Conservation (phyloP, 2,113 vertebrate species). For the Pachypanchax playfairii region DNA sequence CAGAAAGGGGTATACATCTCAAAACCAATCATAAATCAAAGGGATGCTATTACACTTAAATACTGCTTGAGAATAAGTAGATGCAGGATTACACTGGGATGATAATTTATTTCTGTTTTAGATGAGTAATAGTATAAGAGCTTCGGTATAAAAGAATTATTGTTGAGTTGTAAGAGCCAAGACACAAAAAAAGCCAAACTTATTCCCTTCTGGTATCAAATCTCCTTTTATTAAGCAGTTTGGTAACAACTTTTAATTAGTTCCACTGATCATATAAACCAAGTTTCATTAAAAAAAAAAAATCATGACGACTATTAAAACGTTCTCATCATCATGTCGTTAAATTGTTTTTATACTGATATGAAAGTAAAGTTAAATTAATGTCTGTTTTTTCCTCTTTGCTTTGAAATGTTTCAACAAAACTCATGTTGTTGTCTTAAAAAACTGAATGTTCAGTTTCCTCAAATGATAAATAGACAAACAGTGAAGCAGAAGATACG, state of each 20-base stretch:
- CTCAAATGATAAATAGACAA: too few relatives aligned
- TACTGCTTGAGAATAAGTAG: neutral
- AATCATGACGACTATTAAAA: too few relatives aligned
- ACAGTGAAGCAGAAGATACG: too few relatives aligned
- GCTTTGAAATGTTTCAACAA: too few relatives aligned
- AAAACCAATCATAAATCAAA: conserved; percentile 1
- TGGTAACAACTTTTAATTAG: neutral
- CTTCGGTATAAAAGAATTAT: neutral
- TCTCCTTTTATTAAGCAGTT: neutral
- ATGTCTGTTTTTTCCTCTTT: too few relatives aligned
- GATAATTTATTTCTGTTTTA: neutral
- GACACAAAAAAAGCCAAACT: neutral
- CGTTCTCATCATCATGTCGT: too few relatives aligned
- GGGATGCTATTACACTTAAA: neutral
- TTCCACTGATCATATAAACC: neutral
- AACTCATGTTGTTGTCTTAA: too few relatives aligned
- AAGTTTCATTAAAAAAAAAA: too few relatives aligned
- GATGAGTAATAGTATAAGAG: neutral
- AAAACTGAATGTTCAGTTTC: too few relatives aligned
- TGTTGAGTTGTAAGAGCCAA: neutral
- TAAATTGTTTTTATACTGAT: too few relatives aligned
- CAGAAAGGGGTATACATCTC: neutral
- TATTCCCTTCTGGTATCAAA: neutral
- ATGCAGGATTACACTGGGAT: neutral
- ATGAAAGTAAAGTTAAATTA: too few relatives aligned